Evolutionary conservation across 2,888 invertebrate genomes (phyloP).

Genomic region (Machimus atricapillus): DNA sequence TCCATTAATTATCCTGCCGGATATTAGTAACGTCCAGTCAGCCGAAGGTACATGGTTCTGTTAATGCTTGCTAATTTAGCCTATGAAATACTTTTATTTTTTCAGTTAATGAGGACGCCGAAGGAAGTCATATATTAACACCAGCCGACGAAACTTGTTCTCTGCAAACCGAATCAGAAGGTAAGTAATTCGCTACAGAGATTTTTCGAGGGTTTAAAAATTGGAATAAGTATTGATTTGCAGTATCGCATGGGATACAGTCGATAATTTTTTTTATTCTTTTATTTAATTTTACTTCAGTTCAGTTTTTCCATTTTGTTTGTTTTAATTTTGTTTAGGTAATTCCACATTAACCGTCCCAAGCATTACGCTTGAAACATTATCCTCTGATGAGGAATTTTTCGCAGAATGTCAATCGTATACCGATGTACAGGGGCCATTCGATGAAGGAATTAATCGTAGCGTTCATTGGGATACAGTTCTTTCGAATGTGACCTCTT

Average conservation of each 20-base stretch:
- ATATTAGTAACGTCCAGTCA: conserved; percentile 46
- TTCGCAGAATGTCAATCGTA: conserved; percentile 57
- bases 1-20: conserved; percentile 34
- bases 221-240: background rate
- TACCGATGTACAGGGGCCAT: conserved; percentile 31
- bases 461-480: conserved; percentile 39
- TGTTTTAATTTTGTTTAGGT: conserved; percentile 37
- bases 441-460: background rate
- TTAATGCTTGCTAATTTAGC: background rate
- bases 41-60: background rate
- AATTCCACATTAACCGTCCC: background rate
- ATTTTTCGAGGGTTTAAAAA: background rate
- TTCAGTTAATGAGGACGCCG: background rate
- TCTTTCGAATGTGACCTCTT: conserved; percentile 34
- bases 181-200: background rate
- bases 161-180: conserved; percentile 29
- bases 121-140: conserved; percentile 25
- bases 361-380: conserved; percentile 44
- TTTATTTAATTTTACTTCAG: background rate
- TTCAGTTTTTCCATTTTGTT: conserved; percentile 34
- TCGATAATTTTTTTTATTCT: background rate
- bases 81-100: background rate
- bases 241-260: background rate
- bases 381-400: conserved; percentile 55
- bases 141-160: conserved; percentile 7